These are phyloP conservation scores for Laupala kohalensis DNA, from an alignment of 1,140 invertebrate genomes.

Conservation along the genomic window DNA sequence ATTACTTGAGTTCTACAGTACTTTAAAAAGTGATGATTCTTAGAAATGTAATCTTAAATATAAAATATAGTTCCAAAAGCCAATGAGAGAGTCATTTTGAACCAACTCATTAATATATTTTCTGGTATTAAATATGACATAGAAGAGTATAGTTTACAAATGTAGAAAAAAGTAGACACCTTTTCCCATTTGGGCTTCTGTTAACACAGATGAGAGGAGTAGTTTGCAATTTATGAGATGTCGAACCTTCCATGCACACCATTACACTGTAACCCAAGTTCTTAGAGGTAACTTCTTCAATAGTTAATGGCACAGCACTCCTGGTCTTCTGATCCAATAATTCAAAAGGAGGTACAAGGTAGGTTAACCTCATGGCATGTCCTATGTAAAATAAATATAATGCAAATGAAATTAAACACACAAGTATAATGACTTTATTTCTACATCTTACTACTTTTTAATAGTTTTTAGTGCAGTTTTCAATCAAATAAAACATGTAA, in stretches of 20 bases:
- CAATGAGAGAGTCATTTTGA: too few species aligned
- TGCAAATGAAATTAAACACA: not conserved
- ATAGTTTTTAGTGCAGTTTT: too few species aligned
- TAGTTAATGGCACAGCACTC: conserved; percentile 56
- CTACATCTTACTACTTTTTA: not conserved
- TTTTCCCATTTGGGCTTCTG: conserved; percentile 58
- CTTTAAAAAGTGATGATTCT: too few species aligned
- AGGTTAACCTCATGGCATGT: conserved; percentile 85
- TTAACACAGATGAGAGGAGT: conserved; percentile 63
- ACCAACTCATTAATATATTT: too few species aligned
- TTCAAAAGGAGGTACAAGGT: conserved; percentile 91
- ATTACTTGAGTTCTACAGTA: too few species aligned
- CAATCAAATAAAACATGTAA: too few species aligned
- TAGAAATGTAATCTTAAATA: too few species aligned
- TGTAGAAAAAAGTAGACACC: too few species aligned
- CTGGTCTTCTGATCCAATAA: conserved; percentile 62
- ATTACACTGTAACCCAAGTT: conserved; percentile 76
- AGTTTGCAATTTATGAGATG: conserved; percentile 75
- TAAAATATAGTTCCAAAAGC: too few species aligned
- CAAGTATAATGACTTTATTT: not conserved
- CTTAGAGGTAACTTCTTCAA: conserved; percentile 53
- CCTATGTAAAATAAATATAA: conserved; percentile 31
- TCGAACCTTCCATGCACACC: conserved; percentile 79
- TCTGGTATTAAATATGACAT: too few species aligned
- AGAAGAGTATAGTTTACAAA: too few species aligned